Conservation (phyloP, 30 jellyfish, hydroid and myxozoan species). For the Cassiopea andromeda region DNA sequence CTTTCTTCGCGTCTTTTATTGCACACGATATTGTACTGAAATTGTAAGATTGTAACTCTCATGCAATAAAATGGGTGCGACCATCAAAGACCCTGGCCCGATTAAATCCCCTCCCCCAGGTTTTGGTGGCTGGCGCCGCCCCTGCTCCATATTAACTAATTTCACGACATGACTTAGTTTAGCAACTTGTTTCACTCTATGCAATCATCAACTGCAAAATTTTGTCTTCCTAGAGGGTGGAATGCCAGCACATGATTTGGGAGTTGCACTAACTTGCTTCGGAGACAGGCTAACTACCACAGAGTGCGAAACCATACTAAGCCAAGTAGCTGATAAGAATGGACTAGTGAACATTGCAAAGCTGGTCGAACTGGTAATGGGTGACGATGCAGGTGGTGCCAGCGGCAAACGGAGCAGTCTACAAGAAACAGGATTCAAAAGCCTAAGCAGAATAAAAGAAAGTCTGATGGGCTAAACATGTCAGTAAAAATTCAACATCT, state of each 20-base stretch:
- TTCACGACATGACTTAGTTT: too few relatives aligned
- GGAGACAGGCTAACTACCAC: conserved; percentile 44
- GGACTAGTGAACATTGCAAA: conserved; percentile 37
- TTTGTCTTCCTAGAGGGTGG: conserved; percentile 3
- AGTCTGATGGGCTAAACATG: too few relatives aligned
- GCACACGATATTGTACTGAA: too few relatives aligned
- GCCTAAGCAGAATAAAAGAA: too few relatives aligned
- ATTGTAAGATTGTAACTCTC: too few relatives aligned
- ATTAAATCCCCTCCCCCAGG: too few relatives aligned
- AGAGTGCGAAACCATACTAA: conserved; percentile 44
- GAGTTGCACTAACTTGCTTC: conserved; percentile 44
- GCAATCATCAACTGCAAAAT: background rate
- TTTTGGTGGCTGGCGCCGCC: too few relatives aligned
- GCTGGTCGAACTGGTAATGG: conserved; percentile 48
- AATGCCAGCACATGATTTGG: conserved; percentile 35
- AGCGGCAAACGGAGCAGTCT: background rate
- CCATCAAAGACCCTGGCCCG: too few relatives aligned
- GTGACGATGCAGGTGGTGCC: background rate
- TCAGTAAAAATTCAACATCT: too few relatives aligned
- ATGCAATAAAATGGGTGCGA: too few relatives aligned
- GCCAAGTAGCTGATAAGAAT: conserved; percentile 17
- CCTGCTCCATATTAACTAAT: too few relatives aligned
- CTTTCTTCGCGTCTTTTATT: too few relatives aligned
- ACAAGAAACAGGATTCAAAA: background rate
- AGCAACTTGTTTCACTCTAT: background rate